Percentiles rank a stretch among this genome's conserved stretches.
These are phyloP conservation scores for Hipparchia semele DNA, from an alignment of 2,888 invertebrate species.

Conservation along the genomic window DNA sequence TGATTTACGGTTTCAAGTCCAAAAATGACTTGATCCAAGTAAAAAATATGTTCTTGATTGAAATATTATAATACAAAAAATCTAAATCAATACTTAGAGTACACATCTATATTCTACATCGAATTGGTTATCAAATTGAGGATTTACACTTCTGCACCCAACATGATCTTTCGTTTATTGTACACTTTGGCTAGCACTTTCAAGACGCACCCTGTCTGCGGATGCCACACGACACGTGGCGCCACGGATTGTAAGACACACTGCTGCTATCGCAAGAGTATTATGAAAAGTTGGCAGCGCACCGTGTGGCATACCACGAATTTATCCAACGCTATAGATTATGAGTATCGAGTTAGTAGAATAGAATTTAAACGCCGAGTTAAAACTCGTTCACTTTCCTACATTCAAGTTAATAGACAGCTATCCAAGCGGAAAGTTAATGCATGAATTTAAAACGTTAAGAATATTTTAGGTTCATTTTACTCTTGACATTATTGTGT, in stretches of 20 bases:
- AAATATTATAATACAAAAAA: neutral
- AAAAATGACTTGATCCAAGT: neutral
- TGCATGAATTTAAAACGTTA: too few species aligned
- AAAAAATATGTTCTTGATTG: neutral
- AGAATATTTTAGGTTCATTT: too few species aligned
- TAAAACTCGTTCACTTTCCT: too few species aligned
- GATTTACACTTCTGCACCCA: neutral
- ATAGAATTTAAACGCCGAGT: too few species aligned
- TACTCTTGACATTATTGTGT: too few species aligned
- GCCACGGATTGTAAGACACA: too few species aligned
- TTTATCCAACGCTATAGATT: too few species aligned
- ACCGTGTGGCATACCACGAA: too few species aligned
- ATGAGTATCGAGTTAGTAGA: too few species aligned
- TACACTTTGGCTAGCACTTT: conserved; percentile 9
- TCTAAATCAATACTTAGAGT: neutral
- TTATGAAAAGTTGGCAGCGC: neutral
- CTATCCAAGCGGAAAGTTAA: too few species aligned
- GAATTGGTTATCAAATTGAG: neutral
- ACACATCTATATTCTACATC: conserved; percentile 16
- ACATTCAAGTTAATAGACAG: too few species aligned
- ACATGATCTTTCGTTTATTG: conserved; percentile 3
- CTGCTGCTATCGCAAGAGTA: neutral
- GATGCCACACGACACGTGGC: too few species aligned
- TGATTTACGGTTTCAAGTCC: conserved; percentile 6
- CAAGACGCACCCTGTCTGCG: neutral